These are phyloP conservation scores for Magallana ariakensis DNA, from an alignment of 1,140 invertebrate genomes.

Conservation along the genomic window DNA sequence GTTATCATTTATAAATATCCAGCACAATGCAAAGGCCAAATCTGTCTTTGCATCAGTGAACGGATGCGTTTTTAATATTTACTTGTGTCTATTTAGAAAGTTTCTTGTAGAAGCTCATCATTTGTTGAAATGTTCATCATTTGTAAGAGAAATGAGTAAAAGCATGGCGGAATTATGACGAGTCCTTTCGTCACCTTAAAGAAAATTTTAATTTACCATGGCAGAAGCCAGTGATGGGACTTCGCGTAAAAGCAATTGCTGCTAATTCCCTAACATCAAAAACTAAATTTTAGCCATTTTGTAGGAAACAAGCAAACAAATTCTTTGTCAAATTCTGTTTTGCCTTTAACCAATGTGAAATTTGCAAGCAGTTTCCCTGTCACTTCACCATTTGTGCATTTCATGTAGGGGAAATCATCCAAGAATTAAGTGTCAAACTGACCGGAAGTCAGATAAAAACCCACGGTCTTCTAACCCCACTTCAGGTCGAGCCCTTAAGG, in stretches of 20 bases:
- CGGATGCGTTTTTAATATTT: neutral
- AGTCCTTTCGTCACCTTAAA: neutral
- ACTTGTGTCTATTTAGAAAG: neutral
- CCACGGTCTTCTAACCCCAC: neutral
- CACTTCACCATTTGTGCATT: neutral
- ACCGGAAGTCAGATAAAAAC: neutral
- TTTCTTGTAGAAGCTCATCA: neutral
- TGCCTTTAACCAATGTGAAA: neutral
- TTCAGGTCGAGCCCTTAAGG: neutral
- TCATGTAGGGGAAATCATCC: neutral
- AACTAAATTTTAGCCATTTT: neutral
- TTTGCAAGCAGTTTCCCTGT: neutral
- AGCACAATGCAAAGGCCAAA: neutral
- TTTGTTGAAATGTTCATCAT: neutral
- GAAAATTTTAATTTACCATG: neutral
- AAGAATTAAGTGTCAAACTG: neutral
- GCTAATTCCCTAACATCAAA: neutral
- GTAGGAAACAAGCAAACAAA: neutral
- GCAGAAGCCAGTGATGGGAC: neutral
- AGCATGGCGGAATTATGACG: neutral
- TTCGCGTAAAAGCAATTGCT: neutral
- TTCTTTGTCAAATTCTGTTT: neutral
- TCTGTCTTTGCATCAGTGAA: neutral
- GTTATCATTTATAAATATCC: neutral
- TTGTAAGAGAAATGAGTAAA: neutral